Evolutionary conservation across 2,888 invertebrate species (phyloP), one percentile per base, ranked within the genome.

Genomic region (Chromoteleia sp.): DNA sequence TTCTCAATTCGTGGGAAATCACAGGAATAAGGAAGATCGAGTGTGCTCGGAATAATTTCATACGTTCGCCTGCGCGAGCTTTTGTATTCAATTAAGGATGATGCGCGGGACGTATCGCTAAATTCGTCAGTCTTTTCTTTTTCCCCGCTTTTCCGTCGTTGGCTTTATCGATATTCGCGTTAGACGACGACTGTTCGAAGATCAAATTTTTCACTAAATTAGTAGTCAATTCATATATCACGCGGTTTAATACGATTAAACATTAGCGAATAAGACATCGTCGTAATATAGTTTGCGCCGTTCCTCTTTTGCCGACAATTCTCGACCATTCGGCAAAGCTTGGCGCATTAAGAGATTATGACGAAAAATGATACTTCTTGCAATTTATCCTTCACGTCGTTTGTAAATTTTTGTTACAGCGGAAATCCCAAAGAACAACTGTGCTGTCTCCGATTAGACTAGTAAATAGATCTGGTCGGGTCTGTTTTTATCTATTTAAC

Each of bases 31-130:
- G 45, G 17, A 79, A 61, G 43, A 78, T 56, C 56, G 50, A 70
- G 70, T 77, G 63, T 70, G 63, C 70, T 33, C 33, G 43, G 61
- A 77, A 70, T 77, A 68, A 74, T 74, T 74, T 76, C 50, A 68
- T 76, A 61, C 52, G 52, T 36, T 75, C 5, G 67, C 33, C 36
- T 48, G 33, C 33, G 30, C 0, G 10, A 52, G 10, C 75, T n/a
- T 75, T 74, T 74, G 58, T 61, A 74, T 75, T 67, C 67, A 67
- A 67, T 75, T 75, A 75, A 50, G 30, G 12, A 65, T 48, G 21
- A 74, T 65, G 48, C 30, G 14, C 8, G 14, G 15, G 21, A 36
- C 36, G 21, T 52, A 12, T 48, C 2, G 1, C 29, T 7, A 25
- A 29, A 67, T 68, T 33, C 43, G n/a, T 29, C 6, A 67, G 19